These are phyloP conservation scores for Aptenodytes patagonicus DNA, from an alignment of 2,113 vertebrate genomes.

Conservation along the genomic window DNA sequence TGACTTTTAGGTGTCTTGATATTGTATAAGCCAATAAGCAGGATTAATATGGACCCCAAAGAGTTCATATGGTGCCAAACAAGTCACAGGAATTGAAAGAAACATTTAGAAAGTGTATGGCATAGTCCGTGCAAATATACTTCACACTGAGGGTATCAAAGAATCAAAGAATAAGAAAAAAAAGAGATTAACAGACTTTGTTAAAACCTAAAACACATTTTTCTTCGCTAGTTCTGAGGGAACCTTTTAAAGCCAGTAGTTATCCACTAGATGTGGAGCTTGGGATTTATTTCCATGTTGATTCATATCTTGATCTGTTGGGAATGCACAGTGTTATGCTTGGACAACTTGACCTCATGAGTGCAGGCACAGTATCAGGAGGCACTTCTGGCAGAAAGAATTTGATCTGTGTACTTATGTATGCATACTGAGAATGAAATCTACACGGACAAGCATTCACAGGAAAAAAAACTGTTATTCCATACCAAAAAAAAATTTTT, in stretches of 20 bases:
- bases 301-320: neutral
- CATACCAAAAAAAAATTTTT: fast-evolving
- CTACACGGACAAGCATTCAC: neutral
- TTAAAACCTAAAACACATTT: neutral
- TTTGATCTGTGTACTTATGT: neutral
- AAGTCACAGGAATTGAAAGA: neutral
- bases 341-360: neutral
- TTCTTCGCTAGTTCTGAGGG: neutral
- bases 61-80: neutral
- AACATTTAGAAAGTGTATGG: neutral
- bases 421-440: neutral
- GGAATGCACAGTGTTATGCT: neutral
- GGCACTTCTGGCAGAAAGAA: neutral
- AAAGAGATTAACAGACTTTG: neutral
- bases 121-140: neutral
- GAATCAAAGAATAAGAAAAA: neutral
- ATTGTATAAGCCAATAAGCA: neutral
- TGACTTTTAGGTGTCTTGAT: neutral
- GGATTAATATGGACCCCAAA: neutral
- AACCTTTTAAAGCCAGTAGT: neutral
- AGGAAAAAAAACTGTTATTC: neutral
- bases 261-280: neutral
- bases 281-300: neutral
- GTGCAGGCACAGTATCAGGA: neutral
- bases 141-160: neutral